Evolutionary conservation across 2,888 invertebrate species (phyloP).

Genomic region (Labia minor): DNA sequence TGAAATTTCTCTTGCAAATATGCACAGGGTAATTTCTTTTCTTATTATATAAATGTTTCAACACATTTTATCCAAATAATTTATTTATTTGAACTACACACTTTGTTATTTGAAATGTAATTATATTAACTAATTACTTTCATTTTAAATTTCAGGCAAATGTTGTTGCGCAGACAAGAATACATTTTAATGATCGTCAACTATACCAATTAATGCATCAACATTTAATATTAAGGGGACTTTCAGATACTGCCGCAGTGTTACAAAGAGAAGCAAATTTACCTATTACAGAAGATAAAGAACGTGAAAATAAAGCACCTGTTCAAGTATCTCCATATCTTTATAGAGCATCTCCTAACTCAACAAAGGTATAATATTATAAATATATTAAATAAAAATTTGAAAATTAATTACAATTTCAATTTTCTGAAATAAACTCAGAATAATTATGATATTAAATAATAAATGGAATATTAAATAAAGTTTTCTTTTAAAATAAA

Average conservation of each 20-base stretch:
- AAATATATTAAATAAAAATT: too few species aligned
- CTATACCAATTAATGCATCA: conserved; percentile 83
- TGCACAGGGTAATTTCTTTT: conserved; percentile 59
- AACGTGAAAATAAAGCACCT: neutral
- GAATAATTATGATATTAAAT: too few species aligned
- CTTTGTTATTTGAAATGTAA: conserved; percentile 13
- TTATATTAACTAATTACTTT: too few species aligned
- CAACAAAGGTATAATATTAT: neutral
- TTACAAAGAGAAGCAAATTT: conserved; percentile 69
- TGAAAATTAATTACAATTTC: too few species aligned
- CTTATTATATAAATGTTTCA: conserved; percentile 19
- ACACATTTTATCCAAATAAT: too few species aligned
- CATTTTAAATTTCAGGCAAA: conserved; percentile 71
- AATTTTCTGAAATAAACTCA: too few species aligned
- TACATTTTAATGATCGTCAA: conserved; percentile 89
- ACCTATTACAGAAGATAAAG: conserved; percentile 21
- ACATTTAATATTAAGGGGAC: conserved; percentile 68
- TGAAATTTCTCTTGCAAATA: conserved; percentile 77
- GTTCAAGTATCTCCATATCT: neutral
- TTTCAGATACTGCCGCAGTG: conserved; percentile 56
- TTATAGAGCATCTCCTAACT: neutral
- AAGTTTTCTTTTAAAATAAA: too few species aligned
- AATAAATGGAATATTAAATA: too few species aligned
- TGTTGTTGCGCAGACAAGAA: conserved; percentile 91
- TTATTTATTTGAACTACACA: too few species aligned